Percentiles rank a stretch among this genome's conserved stretches.
phyloP scores from a whole-genome alignment of 37 sponge, comb jelly and placozoan species.

The Diacarnus erythraeanus region DNA sequence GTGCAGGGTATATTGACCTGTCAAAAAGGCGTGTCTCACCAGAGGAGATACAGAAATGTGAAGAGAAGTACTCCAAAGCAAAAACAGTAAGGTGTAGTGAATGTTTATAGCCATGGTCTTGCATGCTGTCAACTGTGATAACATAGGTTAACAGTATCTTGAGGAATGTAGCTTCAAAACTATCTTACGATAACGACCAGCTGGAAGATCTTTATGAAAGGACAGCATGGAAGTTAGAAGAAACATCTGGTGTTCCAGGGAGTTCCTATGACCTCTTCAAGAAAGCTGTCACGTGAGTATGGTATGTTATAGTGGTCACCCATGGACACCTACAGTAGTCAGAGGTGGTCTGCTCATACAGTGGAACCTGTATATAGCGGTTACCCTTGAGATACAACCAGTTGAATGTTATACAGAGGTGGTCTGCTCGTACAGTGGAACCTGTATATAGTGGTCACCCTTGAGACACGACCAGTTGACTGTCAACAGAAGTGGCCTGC shows the following conservation, averaged over 20 bases:
- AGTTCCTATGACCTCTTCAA: slow-evolving; percentile 93
- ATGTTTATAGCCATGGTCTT: not conserved
- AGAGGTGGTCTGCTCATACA: too few species aligned
- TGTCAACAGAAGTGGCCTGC: too few species aligned
- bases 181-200: slow-evolving; percentile 85
- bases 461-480: too few species aligned
- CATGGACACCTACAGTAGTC: too few species aligned
- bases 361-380: too few species aligned
- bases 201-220: slow-evolving; percentile 90
- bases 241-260: slow-evolving; percentile 68
- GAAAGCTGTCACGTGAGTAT: slow-evolving; percentile 76
- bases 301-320: too few species aligned
- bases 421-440: too few species aligned
- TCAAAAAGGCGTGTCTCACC: slow-evolving; percentile 96
- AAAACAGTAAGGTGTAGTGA: slow-evolving; percentile 94
- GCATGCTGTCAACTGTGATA: not conserved
- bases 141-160: slow-evolving; percentile 90
- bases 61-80: slow-evolving; percentile 93
- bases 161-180: slow-evolving; percentile 82
- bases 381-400: too few species aligned
- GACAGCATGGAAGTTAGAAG: slow-evolving; percentile 95
- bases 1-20: slow-evolving; percentile 92
- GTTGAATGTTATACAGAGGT: too few species aligned
- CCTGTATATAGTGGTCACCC: too few species aligned
- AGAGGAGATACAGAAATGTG: slow-evolving; percentile 93